Conservation (phyloP, 1,140 invertebrate genomes). For the Hyposmocoma kahamanoa region DNA sequence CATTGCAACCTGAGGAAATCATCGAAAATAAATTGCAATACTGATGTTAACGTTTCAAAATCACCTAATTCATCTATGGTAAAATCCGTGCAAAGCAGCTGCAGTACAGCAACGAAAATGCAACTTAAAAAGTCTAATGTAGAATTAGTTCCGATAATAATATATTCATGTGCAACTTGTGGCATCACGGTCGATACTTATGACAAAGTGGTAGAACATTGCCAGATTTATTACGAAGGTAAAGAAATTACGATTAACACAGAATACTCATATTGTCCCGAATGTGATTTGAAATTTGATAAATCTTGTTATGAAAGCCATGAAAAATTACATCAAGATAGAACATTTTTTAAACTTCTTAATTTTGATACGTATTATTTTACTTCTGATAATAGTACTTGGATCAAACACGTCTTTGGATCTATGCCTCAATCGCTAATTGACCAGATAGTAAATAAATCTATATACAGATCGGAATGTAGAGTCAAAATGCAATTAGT, state of each 20-base stretch:
- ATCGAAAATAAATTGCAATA: too few relatives aligned
- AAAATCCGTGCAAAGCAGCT: too few relatives aligned
- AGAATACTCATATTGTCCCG: constrained; percentile 22
- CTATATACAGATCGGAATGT: constrained; percentile 39
- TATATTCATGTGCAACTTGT: constrained; percentile 40
- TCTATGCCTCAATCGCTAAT: constrained; percentile 14
- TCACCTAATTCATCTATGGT: too few relatives aligned
- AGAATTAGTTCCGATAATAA: too few relatives aligned
- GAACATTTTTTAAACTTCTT: constrained; percentile 15
- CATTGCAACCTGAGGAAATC: too few relatives aligned
- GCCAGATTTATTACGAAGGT: constrained; percentile 30
- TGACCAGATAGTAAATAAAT: constrained; percentile 25
- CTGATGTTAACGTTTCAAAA: too few relatives aligned
- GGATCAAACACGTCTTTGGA: constrained; percentile 39
- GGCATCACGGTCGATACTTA: constrained; percentile 28
- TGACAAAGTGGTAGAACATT: constrained; percentile 47
- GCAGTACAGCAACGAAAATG: too few relatives aligned
- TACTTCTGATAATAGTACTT: constrained; percentile 31
- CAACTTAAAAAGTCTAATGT: too few relatives aligned
- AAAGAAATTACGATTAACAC: constrained; percentile 11
- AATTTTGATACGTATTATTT: constrained; percentile 40
- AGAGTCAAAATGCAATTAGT: constrained; percentile 39
- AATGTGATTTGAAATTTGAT: constrained; percentile 29
- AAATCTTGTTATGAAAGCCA: constrained; percentile 19
- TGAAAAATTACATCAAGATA: constrained; percentile 19